Base-by-base conservation (phyloP, 92 coral and sea anemone genomes). In the Zoanthus gigantus region DNA sequence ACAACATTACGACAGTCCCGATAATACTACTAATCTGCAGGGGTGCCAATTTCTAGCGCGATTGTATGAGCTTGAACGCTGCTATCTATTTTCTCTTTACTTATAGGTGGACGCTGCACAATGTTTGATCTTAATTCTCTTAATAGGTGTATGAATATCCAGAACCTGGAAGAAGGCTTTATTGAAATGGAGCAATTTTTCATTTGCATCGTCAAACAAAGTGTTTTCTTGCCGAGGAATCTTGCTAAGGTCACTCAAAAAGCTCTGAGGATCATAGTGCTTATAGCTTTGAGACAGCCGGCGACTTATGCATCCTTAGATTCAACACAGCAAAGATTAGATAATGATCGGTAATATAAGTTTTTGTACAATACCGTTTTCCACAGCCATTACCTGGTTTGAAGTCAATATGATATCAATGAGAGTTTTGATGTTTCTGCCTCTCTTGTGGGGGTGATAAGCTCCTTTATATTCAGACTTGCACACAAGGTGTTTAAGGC, bases 11-110 rank as follows among this genome's bases (percentile, higher is more conserved):
- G 58, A 48, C 77, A 79, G 61, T 37, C 58, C 6, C 82, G 82
- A 60, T 85, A 86, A 34, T 76, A 53, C 74, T 84, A 79, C 89
- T 89, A 89, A 71, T 89, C 92, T 65, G 63, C 46, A 23, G 37
- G 72, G 11, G 57, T 23, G 5, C 87, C 71, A 10, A 87, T 61
- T 75, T 90, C 78, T 29, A 74, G 65, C 34, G 90, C 89, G 65
- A 78, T 17, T 71, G 44, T 85, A 74, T 78, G 92, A 15, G 23
- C 23, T 67, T 32, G 67, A 44, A 85, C 71, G 78, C 90, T 79
- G 16, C 16, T 67, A 0, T 28, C 52, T 90, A 90, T 78, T 29
- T 73, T 9, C 50, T 79, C 42, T 23, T 87, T 83, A 61, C 88
- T 66, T 54, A 83, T n/a, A 74, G 77, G 88, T 63, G 86, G 91